Conservation (phyloP, 2,888 invertebrate genomes). For the Euplexia lucipara region DNA sequence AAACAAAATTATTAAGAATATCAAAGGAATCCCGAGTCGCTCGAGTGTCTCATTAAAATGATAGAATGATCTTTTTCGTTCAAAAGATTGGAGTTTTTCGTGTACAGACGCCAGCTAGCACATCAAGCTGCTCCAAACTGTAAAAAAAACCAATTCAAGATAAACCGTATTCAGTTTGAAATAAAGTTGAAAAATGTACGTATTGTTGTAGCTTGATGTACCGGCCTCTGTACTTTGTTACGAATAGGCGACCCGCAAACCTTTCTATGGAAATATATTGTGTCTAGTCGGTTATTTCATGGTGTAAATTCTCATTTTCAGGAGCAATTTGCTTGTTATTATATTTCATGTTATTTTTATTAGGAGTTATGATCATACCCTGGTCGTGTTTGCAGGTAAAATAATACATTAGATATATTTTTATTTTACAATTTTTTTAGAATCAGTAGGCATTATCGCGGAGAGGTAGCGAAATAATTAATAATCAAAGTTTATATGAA, state of each 20-base stretch:
- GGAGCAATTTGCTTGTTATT: constrained; percentile 39
- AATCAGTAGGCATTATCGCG: too few species aligned
- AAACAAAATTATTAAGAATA: constrained; percentile 47
- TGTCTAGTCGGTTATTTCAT: constrained; percentile 17
- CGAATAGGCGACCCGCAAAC: neutral
- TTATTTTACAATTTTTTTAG: neutral
- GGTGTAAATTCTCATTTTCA: constrained; percentile 30
- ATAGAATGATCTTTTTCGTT: constrained; percentile 35
- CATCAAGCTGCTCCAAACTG: too few species aligned
- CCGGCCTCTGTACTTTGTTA: constrained; percentile 30
- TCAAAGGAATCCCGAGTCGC: constrained; percentile 39
- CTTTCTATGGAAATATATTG: constrained; percentile 12
- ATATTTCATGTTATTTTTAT: constrained; percentile 23
- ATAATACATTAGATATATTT: neutral
- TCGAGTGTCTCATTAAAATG: constrained; percentile 53
- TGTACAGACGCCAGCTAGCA: too few species aligned
- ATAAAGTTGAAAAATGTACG: too few species aligned
- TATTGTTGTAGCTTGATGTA: too few species aligned
- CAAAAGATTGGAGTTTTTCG: constrained; percentile 27
- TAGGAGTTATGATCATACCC: constrained; percentile 19
- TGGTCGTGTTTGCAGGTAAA: constrained; percentile 6
- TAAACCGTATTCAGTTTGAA: too few species aligned
- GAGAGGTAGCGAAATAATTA: too few species aligned
- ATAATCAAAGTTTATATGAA: too few species aligned
- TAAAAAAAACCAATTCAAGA: too few species aligned